Conservation (phyloP, 2,797 vertebrate species). For the Numenius phaeopus region DNA sequence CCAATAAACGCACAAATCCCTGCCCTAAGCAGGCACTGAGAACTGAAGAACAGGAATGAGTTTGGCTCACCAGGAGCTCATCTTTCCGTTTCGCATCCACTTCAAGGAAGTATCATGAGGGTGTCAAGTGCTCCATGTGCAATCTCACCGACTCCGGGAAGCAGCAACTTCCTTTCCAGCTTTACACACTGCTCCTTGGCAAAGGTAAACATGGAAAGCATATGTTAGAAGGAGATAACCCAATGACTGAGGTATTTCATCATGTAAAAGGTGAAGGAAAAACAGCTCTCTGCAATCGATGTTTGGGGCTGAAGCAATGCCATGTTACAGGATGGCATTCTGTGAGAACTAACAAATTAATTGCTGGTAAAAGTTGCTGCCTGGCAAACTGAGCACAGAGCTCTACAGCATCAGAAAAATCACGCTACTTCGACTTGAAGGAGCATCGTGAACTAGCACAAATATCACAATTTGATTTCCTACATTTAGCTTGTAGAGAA, state of each 20-base stretch:
- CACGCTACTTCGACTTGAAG: not conserved
- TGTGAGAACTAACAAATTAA: too few species aligned
- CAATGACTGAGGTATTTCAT: not conserved
- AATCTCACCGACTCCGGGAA: not conserved
- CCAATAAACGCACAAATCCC: not conserved
- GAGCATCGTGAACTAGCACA: not conserved
- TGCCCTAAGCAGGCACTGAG: not conserved
- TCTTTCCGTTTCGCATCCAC: not conserved
- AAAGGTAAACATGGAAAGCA: not conserved
- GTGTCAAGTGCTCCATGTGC: conserved; percentile 15
- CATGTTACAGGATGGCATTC: accelerated
- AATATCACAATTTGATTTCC: not conserved
- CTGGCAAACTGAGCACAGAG: not conserved
- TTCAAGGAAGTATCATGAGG: conserved; percentile 15
- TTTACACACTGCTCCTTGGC: not conserved
- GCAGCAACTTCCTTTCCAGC: conserved; percentile 27
- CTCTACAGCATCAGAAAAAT: not conserved
- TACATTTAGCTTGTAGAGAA: not conserved
- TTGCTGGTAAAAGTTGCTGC: not conserved
- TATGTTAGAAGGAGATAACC: not conserved
- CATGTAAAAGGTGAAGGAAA: not conserved
- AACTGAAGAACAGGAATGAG: not conserved
- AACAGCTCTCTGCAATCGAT: not conserved
- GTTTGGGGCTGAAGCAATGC: too few species aligned
- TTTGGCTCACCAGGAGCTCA: not conserved